Base-by-base conservation (phyloP, 2,888 invertebrate genomes). In the Orgyia antiqua region DNA sequence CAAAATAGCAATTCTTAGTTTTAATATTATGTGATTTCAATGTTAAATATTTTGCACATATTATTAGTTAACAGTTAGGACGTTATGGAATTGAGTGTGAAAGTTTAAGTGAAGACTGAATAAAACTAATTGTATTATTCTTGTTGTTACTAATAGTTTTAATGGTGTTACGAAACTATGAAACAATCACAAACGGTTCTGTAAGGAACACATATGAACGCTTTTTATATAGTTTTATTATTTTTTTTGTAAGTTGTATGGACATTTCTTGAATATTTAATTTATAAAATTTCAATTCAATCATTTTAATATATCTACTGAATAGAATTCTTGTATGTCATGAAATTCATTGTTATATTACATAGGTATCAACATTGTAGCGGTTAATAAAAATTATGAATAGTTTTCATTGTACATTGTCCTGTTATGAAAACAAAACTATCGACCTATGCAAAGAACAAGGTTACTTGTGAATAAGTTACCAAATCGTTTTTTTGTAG, bases 51-150 rank as follows among this genome's bases (percentile, higher is more conserved):
- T 29, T 13, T 42, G 33, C 36, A 42, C 36, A 31, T 39, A 33
- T 46, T 23, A 36, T 45, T 49, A 36, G 24, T 27, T 17, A 41
- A 42, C 32, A 40, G 26, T 26, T 35, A 13, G 21, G n/a, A 13
- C 9, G 10, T 36, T 40, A 45, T 47, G 40, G 42, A 48, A 48
- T 61, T 53, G 50, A 47, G 42, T 38, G 50, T 57, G 62, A 56
- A 60, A 58, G 72, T 68, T 72, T 75, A 76, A 63, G 68, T 76
- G 82, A 83, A 83, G 83, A 83, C 82, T 84, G 83, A 83, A 60
- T 73, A 66, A 10, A 7, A 42, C 39, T 72, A 76, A 63, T 64
- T 57, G 11, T 46, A 38, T 25, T 45, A 34, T 42, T 36, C 41
- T 45, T 47, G 44, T 52, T 57, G 44, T 47, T 54, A 42, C 35